Conservation (phyloP, 2,797 vertebrate genomes). For the Knipowitschia caucasica region DNA sequence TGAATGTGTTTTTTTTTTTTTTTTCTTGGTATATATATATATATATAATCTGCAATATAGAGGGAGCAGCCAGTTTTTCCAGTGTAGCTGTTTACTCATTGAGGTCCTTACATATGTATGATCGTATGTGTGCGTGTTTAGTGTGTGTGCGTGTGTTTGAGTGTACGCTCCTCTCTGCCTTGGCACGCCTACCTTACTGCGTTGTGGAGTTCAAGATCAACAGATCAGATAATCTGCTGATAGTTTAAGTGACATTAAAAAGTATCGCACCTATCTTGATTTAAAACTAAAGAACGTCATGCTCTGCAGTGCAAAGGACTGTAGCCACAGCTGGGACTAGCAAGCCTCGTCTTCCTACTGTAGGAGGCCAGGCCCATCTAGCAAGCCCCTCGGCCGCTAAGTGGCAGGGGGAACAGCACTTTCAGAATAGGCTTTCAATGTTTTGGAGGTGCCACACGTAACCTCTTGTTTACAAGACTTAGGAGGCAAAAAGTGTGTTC, state of each 20-base stretch:
- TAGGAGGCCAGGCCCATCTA: conserved; percentile 59
- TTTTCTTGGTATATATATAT: conserved; percentile 85
- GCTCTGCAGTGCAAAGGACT: conserved; percentile 97
- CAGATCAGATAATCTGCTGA: conserved; percentile 87
- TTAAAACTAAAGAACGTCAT: conserved; percentile 95
- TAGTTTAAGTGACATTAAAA: conserved; percentile 74
- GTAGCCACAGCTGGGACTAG: conserved; percentile 98
- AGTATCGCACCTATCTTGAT: conserved; percentile 97
- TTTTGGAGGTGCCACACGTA: conserved; percentile 88
- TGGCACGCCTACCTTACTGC: conserved; percentile 93
- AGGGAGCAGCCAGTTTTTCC: conserved; percentile 88
- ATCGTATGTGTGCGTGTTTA: conserved; percentile 24
- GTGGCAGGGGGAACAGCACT: conserved; percentile 90
- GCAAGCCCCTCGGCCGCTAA: conserved; percentile 62
- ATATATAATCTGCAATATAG: conserved; percentile 83
- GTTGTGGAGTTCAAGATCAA: conserved; percentile 91
- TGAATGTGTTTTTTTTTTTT: conserved; percentile 88
- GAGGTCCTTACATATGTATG: conserved; percentile 82
- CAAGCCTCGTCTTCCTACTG: conserved; percentile 82
- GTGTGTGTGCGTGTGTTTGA: conserved; percentile 56
- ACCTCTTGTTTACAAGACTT: conserved; percentile 99
- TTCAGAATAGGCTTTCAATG: conserved; percentile 97
- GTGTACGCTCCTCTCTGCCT: conserved; percentile 90
- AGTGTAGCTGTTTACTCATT: conserved; percentile 97
- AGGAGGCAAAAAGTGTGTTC: conserved; percentile 90